These are phyloP conservation scores for Trichonephila clavata DNA, from an alignment of 1,140 invertebrate species.

Conservation along the genomic window DNA sequence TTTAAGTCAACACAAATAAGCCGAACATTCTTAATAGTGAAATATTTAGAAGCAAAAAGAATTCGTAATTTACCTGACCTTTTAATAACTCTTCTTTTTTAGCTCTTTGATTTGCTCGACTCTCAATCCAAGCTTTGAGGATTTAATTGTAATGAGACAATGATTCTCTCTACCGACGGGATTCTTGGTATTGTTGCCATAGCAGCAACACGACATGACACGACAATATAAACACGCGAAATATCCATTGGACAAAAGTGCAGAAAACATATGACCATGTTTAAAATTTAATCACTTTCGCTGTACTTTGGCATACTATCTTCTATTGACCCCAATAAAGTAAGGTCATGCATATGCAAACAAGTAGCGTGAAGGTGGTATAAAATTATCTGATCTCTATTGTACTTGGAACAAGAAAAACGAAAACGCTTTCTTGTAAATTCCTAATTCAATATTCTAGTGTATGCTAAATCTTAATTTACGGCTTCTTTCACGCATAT, in stretches of 20 bases:
- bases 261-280: not conserved
- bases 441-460: not conserved
- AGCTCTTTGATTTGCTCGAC: not conserved
- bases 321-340: not conserved
- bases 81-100: not conserved
- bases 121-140: not conserved
- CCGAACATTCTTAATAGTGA: not conserved
- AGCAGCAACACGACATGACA: not conserved
- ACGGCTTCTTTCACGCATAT: no score
- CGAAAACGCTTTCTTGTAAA: no score
- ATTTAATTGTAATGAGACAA: not conserved
- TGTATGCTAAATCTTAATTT: not conserved
- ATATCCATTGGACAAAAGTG: not conserved
- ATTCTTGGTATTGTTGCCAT: constrained; percentile 14
- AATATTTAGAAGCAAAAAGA: not conserved
- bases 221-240: constrained; percentile 7
- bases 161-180: not conserved
- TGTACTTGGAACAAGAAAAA: not conserved
- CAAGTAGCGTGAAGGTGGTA: not conserved
- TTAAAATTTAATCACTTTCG: not conserved
- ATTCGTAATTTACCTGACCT: not conserved
- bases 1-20: no score
- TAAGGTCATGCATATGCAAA: not conserved
- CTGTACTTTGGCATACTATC: not conserved
- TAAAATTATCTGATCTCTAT: not conserved